A percentile compares a stretch with the other conserved stretches of the same genome.
Evolutionary conservation across 2,797 vertebrate genomes (phyloP).

Genomic region (Tragelaphus oryx): DNA sequence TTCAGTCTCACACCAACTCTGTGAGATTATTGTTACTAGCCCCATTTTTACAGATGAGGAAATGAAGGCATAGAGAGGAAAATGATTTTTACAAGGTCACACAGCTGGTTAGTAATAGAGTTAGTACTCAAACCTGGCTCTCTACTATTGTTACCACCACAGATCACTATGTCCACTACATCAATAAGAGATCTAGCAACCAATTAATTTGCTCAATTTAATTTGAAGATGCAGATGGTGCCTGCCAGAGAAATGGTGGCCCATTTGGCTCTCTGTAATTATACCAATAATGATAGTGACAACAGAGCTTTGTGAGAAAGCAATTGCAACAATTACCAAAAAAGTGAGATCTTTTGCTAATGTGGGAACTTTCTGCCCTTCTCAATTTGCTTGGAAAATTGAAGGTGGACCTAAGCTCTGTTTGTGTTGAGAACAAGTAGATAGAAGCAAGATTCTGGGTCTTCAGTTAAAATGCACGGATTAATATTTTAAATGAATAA

Average conservation of each 20-base stretch:
- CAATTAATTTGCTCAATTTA: background rate
- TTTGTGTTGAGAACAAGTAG: constrained; percentile 24
- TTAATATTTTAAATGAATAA: constrained; percentile 10
- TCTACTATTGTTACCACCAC: background rate
- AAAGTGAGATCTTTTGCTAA: background rate
- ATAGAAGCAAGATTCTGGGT: background rate
- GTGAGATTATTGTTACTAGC: background rate
- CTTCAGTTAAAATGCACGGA: background rate
- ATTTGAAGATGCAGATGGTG: constrained; percentile 4
- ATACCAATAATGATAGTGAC: background rate
- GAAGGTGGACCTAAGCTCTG: background rate
- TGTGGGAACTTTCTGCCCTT: background rate
- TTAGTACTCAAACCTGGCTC: background rate
- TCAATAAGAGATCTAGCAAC: constrained; percentile 1
- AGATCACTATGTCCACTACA: background rate
- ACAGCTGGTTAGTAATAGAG: constrained; percentile 3
- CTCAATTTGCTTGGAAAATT: background rate
- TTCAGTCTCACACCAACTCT: background rate
- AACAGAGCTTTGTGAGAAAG: constrained; percentile 1
- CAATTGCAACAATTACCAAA: background rate
- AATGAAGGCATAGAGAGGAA: background rate
- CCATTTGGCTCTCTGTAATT: background rate
- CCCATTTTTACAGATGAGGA: background rate
- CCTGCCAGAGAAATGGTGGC: background rate
- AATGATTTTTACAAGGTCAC: background rate